These are phyloP conservation scores for Laterallus jamaicensis DNA, from an alignment of 2,113 vertebrate species.

Conservation along the genomic window DNA sequence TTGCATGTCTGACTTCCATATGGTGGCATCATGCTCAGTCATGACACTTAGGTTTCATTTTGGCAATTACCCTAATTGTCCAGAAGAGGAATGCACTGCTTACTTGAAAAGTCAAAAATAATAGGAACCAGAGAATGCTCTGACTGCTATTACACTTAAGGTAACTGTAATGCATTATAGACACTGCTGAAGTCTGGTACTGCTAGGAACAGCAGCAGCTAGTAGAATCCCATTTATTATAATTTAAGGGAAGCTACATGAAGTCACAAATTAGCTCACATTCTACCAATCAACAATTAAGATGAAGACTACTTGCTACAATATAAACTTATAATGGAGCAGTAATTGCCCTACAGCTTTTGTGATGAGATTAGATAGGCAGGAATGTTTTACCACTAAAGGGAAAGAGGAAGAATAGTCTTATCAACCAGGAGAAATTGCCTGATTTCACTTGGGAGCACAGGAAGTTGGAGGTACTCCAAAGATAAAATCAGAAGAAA, in stretches of 20 bases:
- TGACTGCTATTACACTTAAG: background rate
- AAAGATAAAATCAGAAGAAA: background rate
- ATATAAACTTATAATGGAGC: conserved; percentile 3
- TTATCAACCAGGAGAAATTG: background rate
- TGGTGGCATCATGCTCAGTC: background rate
- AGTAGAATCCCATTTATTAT: background rate
- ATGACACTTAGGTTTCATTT: background rate
- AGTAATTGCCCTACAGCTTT: conserved; percentile 36
- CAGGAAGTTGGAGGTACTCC: background rate
- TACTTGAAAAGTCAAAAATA: background rate
- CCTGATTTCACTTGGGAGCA: background rate
- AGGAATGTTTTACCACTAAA: conserved; percentile 20
- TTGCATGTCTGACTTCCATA: background rate
- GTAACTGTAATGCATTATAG: background rate
- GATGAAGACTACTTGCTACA: background rate
- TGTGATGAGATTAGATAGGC: background rate
- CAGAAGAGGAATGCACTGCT: background rate
- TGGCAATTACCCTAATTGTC: background rate
- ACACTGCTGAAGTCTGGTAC: background rate
- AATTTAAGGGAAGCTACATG: background rate
- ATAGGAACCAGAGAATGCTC: background rate
- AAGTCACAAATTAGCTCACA: background rate
- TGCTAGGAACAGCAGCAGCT: background rate
- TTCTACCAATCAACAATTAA: background rate
- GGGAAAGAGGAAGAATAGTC: background rate